Evolutionary conservation across 2,797 vertebrate genomes (phyloP), one percentile per base, ranked within the genome.

Genomic region (Mycteria americana): DNA sequence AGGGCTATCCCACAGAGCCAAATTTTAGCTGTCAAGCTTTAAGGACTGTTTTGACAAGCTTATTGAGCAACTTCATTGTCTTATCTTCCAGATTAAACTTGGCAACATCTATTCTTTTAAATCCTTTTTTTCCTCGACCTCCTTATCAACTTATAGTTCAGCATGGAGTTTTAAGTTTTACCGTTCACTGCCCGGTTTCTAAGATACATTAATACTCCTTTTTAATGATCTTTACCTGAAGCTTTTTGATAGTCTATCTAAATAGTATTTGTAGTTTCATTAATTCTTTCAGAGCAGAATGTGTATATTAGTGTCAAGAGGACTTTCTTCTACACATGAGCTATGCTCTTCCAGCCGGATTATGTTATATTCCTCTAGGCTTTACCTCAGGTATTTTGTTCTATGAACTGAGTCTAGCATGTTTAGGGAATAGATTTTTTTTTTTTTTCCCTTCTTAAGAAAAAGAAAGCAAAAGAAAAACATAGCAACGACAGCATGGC

Each of bases 401-500:
- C 83, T 72, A 27, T 86, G 73, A 85, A 57, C 41, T 80, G 41
- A 93, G n/a, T 54, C 57, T 48, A 69, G 76, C 59, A 68, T 48
- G 79, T 93, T 95, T 86, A 79, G 60, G 87, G 93, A 95, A 94
- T 73, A 82, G 90, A 56, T 69, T 37, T 46, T 73, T 53, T 37
- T 46, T 73, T 53, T 33, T 45, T 35, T 18, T 7, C 8, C 27
- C 45, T 69, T 68, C 68, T 80, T 89, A 96, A 95, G 91, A 77
- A 89, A 91, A 92, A 87, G 92, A 94, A 95, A 87, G 91, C 45
- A 72, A 93, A 95, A 67, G 77, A 74, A 95, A 96, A 96, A 95
- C 96, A 89, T 96, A 97, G 97, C 97, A 97, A 97, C 94, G 2
- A 90, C 89, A 96, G 94, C 97, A 94, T 97, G 97, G 97, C 96